Conservation (phyloP, 2,797 vertebrate genomes). For the Melanotaenia parkinsoni region DNA sequence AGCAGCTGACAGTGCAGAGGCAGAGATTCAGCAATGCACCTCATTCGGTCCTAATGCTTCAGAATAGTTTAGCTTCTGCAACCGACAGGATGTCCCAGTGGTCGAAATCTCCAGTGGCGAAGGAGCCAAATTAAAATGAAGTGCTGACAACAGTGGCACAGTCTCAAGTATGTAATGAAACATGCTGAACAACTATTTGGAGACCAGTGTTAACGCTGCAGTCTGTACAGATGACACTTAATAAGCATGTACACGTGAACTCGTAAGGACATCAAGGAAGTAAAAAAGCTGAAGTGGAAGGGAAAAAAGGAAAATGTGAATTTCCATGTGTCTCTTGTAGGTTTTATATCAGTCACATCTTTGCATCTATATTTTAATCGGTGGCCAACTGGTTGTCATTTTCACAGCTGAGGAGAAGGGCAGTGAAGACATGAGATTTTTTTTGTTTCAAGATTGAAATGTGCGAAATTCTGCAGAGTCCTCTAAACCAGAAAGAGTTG, state of each 20-base stretch:
- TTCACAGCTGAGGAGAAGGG: constrained; percentile 33
- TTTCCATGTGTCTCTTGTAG: constrained; percentile 1
- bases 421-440: constrained; percentile 19
- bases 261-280: background rate
- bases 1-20: constrained; percentile 72
- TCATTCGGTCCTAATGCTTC: constrained; percentile 63
- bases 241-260: constrained; percentile 33
- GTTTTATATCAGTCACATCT: constrained; percentile 12
- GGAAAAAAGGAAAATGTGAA: constrained; percentile 6
- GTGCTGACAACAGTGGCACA: constrained; percentile 75
- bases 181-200: constrained; percentile 64
- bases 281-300: background rate
- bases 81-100: constrained; percentile 78
- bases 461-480: constrained; percentile 52
- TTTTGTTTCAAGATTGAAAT: constrained; percentile 48
- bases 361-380: constrained; percentile 26
- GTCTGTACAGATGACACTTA: constrained; percentile 47
- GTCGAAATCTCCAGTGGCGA: constrained; percentile 67
- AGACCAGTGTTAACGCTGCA: constrained; percentile 38
- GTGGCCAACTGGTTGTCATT: constrained; percentile 20
- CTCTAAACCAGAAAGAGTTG: constrained; percentile 63
- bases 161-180: constrained; percentile 67
- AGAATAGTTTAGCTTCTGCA: constrained; percentile 72
- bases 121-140: constrained; percentile 79
- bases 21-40: constrained; percentile 55